Evolutionary conservation across 2,113 vertebrate species (phyloP), one percentile per base, ranked within the genome.

Genomic region (Phrynosoma platyrhinos): DNA sequence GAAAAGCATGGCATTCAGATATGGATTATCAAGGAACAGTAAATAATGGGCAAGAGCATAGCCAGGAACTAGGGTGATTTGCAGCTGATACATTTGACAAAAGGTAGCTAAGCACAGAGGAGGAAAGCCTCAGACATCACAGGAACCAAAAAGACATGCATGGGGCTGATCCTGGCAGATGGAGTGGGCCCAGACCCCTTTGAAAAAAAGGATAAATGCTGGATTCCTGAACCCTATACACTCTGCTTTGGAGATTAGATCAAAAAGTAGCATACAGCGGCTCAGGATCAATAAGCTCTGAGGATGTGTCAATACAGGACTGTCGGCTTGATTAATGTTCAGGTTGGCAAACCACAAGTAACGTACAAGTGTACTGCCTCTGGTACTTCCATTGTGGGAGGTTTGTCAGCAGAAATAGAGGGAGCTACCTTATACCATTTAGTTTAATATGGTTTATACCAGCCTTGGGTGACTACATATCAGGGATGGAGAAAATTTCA

Each of bases 11-110:
- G 36, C 72, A 84, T 91, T 83, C 80, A 85, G 47, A 78, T 1
- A 16, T 1, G 8, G 53, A 83, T 92, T 93, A 88, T 40, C 85
- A 87, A 89, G n/a, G 66, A 94, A 89, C 10, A 10, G 13, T 87
- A 91, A 87, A 91, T 69, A 92, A 47, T 0, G 30, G 40, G 52
- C 71, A 89, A 87, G 55, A 94, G 90, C 2, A 20, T 68, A 93
- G 32, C 30, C 69, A 93, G 77, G 13, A 92, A 55, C 32, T 77
- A 14, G 62, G 40, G 74, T 86, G 32, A 76, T 90, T 92, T 82
- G 47, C 47, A 71, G 0, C 68, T 47, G 84, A 90, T 85, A 88
- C 78, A 88, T 91, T 87, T 82, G 79, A 40, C 79, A 87, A 90
- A 88, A 88, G 40, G n/a, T 25, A 55, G 82, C 3, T 85, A 79